Percentiles rank a stretch among this genome's conserved stretches.
phyloP scores from a whole-genome alignment of 2,113 vertebrate genomes.

The Esox niger region DNA sequence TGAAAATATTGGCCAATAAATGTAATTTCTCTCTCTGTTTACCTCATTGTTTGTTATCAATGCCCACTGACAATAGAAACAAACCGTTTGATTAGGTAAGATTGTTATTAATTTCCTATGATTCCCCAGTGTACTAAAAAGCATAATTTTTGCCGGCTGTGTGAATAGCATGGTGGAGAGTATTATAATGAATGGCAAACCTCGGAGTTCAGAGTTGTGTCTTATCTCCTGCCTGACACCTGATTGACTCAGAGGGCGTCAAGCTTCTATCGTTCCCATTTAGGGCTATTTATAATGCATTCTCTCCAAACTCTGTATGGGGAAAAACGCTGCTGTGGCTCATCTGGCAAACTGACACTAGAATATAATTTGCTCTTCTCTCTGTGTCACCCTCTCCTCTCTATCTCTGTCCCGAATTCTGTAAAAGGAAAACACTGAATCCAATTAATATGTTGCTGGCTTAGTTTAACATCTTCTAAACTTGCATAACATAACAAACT shows the following conservation, averaged over 20 bases:
- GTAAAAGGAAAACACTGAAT: too few species aligned
- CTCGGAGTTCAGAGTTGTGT: slow-evolving; percentile 21
- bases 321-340: slow-evolving; percentile 9
- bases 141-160: slow-evolving; percentile 15
- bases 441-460: too few species aligned
- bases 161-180: slow-evolving; percentile 16
- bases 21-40: not conserved
- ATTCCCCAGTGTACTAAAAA: slow-evolving; percentile 17
- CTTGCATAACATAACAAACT: too few species aligned
- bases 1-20: not conserved
- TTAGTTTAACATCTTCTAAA: too few species aligned
- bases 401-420: too few species aligned
- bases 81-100: slow-evolving; percentile 30
- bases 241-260: slow-evolving; percentile 37
- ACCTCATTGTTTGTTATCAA: slow-evolving; percentile 1
- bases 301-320: slow-evolving; percentile 10
- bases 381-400: too few species aligned
- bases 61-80: slow-evolving; percentile 2
- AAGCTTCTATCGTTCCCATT: slow-evolving; percentile 23
- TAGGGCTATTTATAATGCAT: slow-evolving; percentile 24
- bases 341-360: slow-evolving; percentile 9
- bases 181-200: slow-evolving; percentile 29
- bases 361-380: too few species aligned
- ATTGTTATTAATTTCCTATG: slow-evolving; percentile 27
- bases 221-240: slow-evolving; percentile 42